Percentiles rank a stretch among this genome's conserved stretches.
Conservation (phyloP, 1,140 invertebrate species). For the Homarus americanus region DNA sequence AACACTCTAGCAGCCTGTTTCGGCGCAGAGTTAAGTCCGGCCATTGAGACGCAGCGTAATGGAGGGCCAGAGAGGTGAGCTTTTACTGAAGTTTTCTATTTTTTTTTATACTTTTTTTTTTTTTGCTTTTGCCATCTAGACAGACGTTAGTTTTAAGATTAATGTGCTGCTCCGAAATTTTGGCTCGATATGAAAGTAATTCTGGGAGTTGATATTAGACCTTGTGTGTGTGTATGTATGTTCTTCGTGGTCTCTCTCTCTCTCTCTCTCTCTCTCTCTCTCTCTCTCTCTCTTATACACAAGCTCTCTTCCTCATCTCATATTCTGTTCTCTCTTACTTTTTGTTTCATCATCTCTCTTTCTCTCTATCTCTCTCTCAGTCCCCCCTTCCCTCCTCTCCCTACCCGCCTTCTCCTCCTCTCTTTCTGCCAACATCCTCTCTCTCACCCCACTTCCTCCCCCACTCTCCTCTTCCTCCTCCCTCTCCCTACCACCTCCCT, state of each 20-base stretch:
- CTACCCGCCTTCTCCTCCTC: background rate
- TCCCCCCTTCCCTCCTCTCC: background rate
- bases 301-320: background rate
- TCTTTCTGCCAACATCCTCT: background rate
- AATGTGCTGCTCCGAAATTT: conserved; percentile 53
- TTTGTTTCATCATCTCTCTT: conserved; percentile 10
- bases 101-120: conserved; percentile 39
- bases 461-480: conserved; percentile 29
- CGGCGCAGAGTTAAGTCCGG: conserved; percentile 68
- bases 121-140: conserved; percentile 47
- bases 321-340: background rate
- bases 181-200: conserved; percentile 21
- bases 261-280: conserved; percentile 25
- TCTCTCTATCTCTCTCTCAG: background rate
- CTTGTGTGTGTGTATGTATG: background rate
- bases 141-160: conserved; percentile 67
- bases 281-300: background rate
- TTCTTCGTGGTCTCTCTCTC: conserved; percentile 21
- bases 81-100: conserved; percentile 64
- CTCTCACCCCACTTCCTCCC: background rate
- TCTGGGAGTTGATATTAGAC: background rate
- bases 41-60: conserved; percentile 67
- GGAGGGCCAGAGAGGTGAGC: conserved; percentile 66
- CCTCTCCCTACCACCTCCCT: conserved; percentile 12
- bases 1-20: conserved; percentile 70